Conservation (phyloP, 2,888 invertebrate genomes). For the Acrobasis suavella region DNA sequence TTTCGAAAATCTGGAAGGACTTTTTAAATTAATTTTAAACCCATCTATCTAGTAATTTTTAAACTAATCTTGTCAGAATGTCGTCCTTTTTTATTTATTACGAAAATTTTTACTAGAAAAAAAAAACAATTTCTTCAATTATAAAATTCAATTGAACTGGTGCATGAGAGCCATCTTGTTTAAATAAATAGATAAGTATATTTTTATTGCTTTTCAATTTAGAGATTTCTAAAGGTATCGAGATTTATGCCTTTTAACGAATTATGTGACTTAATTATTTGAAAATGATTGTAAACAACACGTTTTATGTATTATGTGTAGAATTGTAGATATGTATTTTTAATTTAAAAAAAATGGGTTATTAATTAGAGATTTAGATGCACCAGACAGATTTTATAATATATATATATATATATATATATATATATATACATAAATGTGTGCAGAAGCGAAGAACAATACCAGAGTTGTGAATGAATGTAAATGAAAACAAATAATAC, state of each 20-base stretch:
- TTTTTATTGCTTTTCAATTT: not conserved
- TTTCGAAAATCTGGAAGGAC: too few relatives aligned
- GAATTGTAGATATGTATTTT: not conserved
- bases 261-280: not conserved
- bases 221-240: not conserved
- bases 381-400: not conserved
- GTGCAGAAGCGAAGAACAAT: constrained; percentile 8
- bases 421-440: not conserved
- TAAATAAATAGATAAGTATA: not conserved
- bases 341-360: not conserved
- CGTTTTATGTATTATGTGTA: not conserved
- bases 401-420: not conserved
- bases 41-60: too few relatives aligned
- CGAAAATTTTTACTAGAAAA: too few relatives aligned
- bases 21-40: too few relatives aligned
- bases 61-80: too few relatives aligned
- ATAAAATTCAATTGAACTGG: too few relatives aligned
- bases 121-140: too few relatives aligned
- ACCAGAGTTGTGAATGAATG: constrained; percentile 9
- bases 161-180: not conserved
- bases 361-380: not conserved
- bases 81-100: too few relatives aligned
- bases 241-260: not conserved
- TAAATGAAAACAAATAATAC: not conserved
- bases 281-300: not conserved